Evolutionary conservation across 2,797 vertebrate species (phyloP).

Genomic region (Strix occidentalis): DNA sequence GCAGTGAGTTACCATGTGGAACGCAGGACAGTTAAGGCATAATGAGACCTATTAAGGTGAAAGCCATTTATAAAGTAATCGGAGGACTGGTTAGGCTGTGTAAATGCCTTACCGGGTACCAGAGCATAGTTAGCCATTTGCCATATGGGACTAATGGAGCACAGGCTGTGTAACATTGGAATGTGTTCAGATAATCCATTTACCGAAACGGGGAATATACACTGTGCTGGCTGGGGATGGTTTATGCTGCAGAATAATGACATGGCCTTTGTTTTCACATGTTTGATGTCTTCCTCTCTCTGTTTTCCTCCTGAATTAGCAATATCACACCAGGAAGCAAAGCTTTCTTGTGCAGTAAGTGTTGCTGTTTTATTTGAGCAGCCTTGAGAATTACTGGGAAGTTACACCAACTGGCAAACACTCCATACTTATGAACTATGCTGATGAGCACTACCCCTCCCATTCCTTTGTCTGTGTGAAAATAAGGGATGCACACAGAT

Average conservation of each 20-base stretch:
- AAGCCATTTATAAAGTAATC: not conserved
- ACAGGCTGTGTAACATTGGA: not conserved
- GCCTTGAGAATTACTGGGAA: not conserved
- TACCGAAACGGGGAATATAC: not conserved
- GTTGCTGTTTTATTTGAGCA: not conserved
- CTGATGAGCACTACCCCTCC: not conserved
- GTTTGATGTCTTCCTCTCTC: not conserved
- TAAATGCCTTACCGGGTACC: not conserved
- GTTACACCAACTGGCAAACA: not conserved
- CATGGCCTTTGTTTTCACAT: not conserved
- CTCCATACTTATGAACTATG: not conserved
- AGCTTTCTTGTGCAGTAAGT: not conserved
- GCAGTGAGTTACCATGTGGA: not conserved
- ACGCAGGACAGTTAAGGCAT: not conserved
- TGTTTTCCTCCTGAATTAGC: not conserved
- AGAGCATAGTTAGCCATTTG: not conserved
- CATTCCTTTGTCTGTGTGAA: not conserved
- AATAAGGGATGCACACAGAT: not conserved
- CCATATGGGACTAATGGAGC: not conserved
- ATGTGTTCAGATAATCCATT: not conserved
- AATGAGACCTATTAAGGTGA: not conserved
- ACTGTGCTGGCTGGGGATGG: not conserved
- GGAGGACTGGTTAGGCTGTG: not conserved
- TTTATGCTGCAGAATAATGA: not conserved
- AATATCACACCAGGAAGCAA: not conserved